phyloP scores from a whole-genome alignment of 2,888 invertebrate genomes.

The Drosophila silvestris region DNA sequence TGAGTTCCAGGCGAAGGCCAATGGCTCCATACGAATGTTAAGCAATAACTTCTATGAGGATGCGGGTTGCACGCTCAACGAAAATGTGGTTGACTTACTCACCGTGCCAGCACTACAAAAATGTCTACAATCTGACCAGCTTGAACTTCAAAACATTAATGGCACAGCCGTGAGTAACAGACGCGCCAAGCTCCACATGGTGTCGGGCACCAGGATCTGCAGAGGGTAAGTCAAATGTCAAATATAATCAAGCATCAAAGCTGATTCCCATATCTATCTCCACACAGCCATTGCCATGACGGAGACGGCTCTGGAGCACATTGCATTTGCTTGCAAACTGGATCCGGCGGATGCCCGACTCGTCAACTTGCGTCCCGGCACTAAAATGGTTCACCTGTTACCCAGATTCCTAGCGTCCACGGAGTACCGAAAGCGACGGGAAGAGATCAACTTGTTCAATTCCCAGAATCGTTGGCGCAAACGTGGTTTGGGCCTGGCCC shows the following conservation, averaged over 20 bases:
- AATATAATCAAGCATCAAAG: background rate
- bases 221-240: conserved; percentile 86
- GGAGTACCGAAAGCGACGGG: conserved; percentile 87
- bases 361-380: conserved; percentile 86
- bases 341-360: conserved; percentile 88
- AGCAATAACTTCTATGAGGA: conserved; percentile 87
- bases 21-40: conserved; percentile 89
- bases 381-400: conserved; percentile 84
- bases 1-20: conserved; percentile 88
- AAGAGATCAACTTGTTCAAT: conserved; percentile 88
- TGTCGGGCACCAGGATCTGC: conserved; percentile 88
- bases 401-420: conserved; percentile 86
- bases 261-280: background rate
- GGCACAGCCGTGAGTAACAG: conserved; percentile 88
- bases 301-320: conserved; percentile 89
- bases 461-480: conserved; percentile 92
- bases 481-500: conserved; percentile 89
- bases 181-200: conserved; percentile 89
- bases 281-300: conserved; percentile 86
- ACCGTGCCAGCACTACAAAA: conserved; percentile 83
- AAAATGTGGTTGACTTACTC: conserved; percentile 84
- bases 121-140: conserved; percentile 88
- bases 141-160: conserved; percentile 88
- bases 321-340: conserved; percentile 86
- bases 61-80: conserved; percentile 87